Evolutionary conservation across 2,797 vertebrate species (phyloP).

Genomic region (Neostethus bicornis): DNA sequence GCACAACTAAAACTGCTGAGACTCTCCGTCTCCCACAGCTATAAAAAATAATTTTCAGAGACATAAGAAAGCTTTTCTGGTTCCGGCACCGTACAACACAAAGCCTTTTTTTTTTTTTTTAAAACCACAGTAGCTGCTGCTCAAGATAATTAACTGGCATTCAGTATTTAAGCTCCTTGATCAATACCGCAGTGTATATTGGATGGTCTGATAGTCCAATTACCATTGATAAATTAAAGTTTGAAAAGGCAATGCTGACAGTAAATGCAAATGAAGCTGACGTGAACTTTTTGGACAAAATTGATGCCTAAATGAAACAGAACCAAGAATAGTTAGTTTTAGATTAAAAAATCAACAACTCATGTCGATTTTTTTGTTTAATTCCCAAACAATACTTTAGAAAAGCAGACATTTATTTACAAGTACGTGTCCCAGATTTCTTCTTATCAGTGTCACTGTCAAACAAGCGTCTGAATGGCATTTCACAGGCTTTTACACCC

Average conservation of each 20-base stretch:
- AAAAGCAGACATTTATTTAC: conserved; percentile 16
- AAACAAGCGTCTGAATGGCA: conserved; percentile 30
- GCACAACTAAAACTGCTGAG: background rate
- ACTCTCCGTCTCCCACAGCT: background rate
- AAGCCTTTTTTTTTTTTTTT: background rate
- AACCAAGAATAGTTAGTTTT: background rate
- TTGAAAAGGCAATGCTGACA: background rate
- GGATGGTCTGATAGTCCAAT: conserved; percentile 2
- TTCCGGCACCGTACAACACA: background rate
- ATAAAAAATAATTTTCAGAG: background rate
- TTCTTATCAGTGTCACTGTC: conserved; percentile 2
- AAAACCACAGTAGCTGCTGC: background rate
- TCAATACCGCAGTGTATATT: background rate
- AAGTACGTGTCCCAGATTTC: conserved; percentile 43
- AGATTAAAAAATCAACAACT: background rate
- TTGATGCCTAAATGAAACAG: background rate
- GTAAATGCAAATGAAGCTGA: background rate
- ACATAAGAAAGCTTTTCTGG: background rate
- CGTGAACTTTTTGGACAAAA: background rate
- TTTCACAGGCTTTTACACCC: conserved; percentile 29
- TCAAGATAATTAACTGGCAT: background rate
- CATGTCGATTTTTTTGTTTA: background rate
- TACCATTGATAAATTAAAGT: background rate
- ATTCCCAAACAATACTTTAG: conserved; percentile 4
- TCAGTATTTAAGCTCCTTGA: background rate